Percentiles rank a stretch among this genome's conserved stretches.
These are phyloP conservation scores for Nephrotoma appendiculata DNA, from an alignment of 2,888 invertebrate genomes.

Conservation along the genomic window DNA sequence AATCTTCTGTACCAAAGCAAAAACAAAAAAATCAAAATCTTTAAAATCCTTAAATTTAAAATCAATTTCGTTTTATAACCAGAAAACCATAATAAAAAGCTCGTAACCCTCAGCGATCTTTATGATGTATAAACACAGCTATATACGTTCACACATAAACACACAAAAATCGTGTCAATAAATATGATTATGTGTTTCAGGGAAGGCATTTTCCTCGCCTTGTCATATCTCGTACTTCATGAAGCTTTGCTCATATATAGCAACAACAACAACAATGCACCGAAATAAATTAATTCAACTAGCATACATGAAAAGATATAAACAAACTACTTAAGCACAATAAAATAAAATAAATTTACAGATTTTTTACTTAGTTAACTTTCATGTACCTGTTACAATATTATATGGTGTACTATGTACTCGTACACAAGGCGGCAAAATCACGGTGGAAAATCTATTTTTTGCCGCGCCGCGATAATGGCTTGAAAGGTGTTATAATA, in stretches of 20 bases:
- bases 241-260: not conserved
- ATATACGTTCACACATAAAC: not conserved
- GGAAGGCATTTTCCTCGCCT: not conserved
- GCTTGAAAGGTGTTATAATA: not conserved
- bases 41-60: not conserved
- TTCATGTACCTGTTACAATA: not conserved
- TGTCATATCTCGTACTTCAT: not conserved
- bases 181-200: not conserved
- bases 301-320: not conserved
- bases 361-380: not conserved
- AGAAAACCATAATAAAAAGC: not conserved
- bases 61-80: not conserved
- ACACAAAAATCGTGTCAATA: not conserved
- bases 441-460: not conserved
- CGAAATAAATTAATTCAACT: not conserved
- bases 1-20: not conserved
- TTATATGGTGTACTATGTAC: not conserved
- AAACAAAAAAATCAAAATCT: not conserved
- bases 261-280: not conserved
- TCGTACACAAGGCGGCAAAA: not conserved
- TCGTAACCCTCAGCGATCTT: not conserved
- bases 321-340: not conserved
- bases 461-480: not conserved
- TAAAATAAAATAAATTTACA: not conserved
- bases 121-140: not conserved